A percentile compares a stretch with the other conserved stretches of the same genome.
Conservation (phyloP, 2,113 vertebrate species). For the Eptesicus fuscus region DNA sequence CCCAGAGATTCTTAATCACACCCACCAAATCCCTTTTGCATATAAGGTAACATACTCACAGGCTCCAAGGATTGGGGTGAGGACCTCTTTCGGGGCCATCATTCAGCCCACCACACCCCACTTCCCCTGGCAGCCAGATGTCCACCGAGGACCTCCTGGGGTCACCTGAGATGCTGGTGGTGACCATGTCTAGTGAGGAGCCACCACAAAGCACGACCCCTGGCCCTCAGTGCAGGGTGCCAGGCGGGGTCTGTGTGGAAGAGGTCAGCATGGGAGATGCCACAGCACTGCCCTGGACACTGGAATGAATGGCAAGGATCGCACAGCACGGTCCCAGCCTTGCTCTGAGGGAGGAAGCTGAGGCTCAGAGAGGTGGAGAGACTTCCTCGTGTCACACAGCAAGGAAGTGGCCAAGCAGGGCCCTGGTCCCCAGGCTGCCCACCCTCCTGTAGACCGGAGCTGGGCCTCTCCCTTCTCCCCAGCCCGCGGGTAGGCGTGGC, state of each 20-base stretch:
- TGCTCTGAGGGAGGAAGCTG: neutral
- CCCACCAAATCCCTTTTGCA: neutral
- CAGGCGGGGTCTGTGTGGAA: neutral
- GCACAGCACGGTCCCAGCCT: neutral
- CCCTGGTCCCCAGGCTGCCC: neutral
- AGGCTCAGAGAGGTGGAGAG: neutral
- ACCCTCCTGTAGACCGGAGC: neutral
- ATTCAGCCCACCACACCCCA: neutral
- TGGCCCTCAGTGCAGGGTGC: neutral
- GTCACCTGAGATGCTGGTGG: neutral
- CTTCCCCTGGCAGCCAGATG: neutral
- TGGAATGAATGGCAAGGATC: neutral
- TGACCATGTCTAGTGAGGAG: neutral
- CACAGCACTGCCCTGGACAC: accelerated
- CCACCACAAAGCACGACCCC: neutral
- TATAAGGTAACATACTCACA: neutral
- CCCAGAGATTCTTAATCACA: neutral
- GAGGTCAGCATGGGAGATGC: neutral
- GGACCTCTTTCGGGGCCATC: neutral
- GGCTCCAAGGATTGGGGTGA: neutral
- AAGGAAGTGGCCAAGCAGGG: neutral
- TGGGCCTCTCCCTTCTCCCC: neutral
- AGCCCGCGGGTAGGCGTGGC: neutral
- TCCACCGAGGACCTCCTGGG: neutral
- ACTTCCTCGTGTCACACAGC: neutral